Conservation (phyloP, 2,797 vertebrate genomes). For the Crenichthys baileyi region DNA sequence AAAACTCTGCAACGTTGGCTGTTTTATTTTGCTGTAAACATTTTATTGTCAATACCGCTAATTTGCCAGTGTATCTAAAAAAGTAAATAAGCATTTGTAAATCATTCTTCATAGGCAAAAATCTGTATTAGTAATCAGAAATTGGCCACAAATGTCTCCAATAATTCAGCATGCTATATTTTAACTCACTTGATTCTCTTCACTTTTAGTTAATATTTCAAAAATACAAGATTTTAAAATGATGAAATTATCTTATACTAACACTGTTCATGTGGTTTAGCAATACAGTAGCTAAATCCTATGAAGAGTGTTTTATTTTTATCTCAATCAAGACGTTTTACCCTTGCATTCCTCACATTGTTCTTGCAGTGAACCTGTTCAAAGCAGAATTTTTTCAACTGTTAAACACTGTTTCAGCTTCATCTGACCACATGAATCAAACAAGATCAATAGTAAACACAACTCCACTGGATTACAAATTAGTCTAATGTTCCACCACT, state of each 20-base stretch:
- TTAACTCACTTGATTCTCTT: background rate
- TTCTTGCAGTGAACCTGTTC: background rate
- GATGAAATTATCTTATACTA: background rate
- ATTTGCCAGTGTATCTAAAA: background rate
- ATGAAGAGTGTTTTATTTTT: no score
- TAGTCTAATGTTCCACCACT: slow-evolving; percentile 8
- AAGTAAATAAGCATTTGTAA: background rate
- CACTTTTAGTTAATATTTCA: background rate
- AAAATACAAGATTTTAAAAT: background rate
- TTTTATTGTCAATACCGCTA: background rate
- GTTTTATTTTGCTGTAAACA: no score
- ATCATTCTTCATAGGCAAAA: no score
- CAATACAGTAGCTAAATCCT: background rate
- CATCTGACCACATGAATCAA: background rate
- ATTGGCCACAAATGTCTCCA: background rate
- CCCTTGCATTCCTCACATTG: background rate
- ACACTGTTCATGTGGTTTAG: background rate
- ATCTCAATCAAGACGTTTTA: no score
- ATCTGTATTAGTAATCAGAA: no score
- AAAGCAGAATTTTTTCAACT: background rate
- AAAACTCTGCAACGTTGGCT: no score
- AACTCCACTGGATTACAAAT: slow-evolving; percentile 6
- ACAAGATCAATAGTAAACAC: background rate
- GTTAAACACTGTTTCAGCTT: background rate
- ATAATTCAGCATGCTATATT: background rate